These are phyloP conservation scores for Picathartes gymnocephalus DNA, from an alignment of 2,113 vertebrate genomes.

Conservation along the genomic window DNA sequence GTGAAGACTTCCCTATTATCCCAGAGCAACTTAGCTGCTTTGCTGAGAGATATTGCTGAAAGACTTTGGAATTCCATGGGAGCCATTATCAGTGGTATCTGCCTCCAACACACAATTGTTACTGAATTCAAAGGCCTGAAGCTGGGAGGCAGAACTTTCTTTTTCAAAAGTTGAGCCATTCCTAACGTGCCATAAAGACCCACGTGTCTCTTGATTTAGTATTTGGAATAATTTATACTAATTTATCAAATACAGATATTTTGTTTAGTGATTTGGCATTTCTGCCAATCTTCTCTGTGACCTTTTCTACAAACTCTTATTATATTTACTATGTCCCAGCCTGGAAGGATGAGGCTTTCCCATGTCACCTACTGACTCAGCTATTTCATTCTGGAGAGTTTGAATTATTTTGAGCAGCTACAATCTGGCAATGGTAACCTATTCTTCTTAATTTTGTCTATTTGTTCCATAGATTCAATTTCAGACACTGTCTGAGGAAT, in stretches of 20 bases:
- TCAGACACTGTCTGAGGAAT: not conserved
- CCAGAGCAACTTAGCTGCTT: constrained; percentile 8
- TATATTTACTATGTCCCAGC: not conserved
- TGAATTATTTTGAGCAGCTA: not conserved
- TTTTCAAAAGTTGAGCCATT: not conserved
- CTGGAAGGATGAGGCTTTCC: not conserved
- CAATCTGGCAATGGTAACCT: not conserved
- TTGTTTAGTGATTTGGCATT: not conserved
- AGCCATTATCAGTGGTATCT: not conserved
- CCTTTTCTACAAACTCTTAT: not conserved
- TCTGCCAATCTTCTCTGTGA: not conserved
- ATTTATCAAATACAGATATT: not conserved
- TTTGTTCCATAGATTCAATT: not conserved
- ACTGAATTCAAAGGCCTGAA: not conserved
- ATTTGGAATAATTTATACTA: not conserved
- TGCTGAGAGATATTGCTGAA: not conserved
- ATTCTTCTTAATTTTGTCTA: not conserved
- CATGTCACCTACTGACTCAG: not conserved
- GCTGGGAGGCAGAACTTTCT: not conserved
- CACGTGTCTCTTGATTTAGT: not conserved
- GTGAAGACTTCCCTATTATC: not conserved
- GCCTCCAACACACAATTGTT: not conserved
- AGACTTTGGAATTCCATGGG: not conserved
- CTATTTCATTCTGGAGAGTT: not conserved
- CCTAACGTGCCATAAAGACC: not conserved